Base-by-base conservation (phyloP, 2,113 vertebrate species). In the Murina feae region DNA sequence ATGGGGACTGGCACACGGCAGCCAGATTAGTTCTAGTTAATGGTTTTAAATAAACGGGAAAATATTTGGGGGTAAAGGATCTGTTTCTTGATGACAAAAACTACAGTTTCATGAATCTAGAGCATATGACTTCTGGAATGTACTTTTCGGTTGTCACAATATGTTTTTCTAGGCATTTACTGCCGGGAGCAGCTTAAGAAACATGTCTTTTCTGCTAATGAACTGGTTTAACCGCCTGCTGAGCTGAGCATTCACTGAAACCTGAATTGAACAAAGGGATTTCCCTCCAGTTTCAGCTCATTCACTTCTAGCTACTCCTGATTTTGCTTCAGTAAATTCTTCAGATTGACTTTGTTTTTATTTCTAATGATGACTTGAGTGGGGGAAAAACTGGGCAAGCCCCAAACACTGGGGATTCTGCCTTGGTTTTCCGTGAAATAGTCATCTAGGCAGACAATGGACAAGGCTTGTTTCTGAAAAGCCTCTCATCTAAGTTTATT, bases 271-370 rank as follows among this genome's bases (percentile, higher is more conserved):
- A 97, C 93, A 93, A 90, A 92, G 81, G 81, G 39, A 82, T 91
- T 78, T 88, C 87, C 86, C 93, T 91, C 80, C 37, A 66, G 58
- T 89, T 89, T 83, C 83, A 83, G 68, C 81, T 93, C 65, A 35
- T 66, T 93, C 88, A 66, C 69, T 71, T 91, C 44, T 21, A 47
- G 83, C 66, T 76, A 55, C 75, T 95, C 84, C 91, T 81, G 80
- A 60, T 84, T 96, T 95, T 74, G 90, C 72, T 80, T 69, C 69
- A 82, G 71, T 42, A 68, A 88, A 92, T 89, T 92, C 83, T 84
- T 80, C 53, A 91, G 6, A n/a, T n/a, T 95, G 65, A 95, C 87
- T 95, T 91, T 72, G 49, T 49, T 66, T 78, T 63, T 74, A 60
- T 30, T 80, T 55, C 71, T 82, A 72, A 74, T 39, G 53, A 72